Conservation (phyloP, 2,797 vertebrate genomes). For the Mormyrops attenuatus region DNA sequence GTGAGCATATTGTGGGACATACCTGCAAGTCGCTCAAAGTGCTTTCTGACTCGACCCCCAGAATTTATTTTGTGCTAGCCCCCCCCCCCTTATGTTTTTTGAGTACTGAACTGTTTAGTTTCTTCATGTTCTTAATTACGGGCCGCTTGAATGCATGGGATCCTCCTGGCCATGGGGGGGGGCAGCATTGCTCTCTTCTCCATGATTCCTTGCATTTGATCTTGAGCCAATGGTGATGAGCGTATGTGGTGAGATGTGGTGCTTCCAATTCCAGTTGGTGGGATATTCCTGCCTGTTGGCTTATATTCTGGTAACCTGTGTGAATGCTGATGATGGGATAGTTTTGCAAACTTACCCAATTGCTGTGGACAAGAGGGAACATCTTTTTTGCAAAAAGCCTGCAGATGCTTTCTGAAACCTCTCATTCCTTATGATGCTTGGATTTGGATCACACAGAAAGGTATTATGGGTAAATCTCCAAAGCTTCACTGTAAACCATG, state of each 20-base stretch:
- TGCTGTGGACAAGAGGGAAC: neutral
- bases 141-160: neutral
- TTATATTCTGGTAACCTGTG: neutral
- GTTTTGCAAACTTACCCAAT: neutral
- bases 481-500: neutral
- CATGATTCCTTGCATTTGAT: neutral
- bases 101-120: neutral
- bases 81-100: neutral
- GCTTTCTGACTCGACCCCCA: neutral
- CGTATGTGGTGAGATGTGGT: neutral
- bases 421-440: neutral
- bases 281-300: neutral
- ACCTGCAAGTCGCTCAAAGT: neutral
- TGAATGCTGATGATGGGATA: neutral
- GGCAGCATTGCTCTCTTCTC: neutral
- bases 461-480: neutral
- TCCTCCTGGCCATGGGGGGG: neutral
- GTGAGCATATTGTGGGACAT: neutral
- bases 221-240: neutral
- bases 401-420: neutral
- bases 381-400: neutral
- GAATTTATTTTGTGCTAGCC: neutral
- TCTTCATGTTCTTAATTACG: neutral
- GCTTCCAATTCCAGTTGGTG: neutral
- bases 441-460: neutral